Base-by-base conservation (phyloP, 2,888 invertebrate genomes). In the Melitaea athalia region DNA sequence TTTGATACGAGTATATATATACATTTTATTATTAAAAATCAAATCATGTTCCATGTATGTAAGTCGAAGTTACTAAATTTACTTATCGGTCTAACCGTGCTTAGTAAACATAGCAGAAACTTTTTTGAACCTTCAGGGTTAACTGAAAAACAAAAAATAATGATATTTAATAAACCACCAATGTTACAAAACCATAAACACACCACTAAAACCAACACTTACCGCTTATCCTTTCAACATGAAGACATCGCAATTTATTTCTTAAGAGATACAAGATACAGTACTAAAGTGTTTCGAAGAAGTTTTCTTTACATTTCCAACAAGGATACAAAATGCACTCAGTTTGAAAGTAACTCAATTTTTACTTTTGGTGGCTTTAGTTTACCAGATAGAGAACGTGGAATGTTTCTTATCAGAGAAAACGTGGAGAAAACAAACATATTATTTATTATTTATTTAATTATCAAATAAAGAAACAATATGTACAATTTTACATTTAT, bases 331-430 rank as follows among this genome's bases (percentile, higher is more conserved):
- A 65, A 60, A 50, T 45, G 31, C 42, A 49, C 43, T 12, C 24
- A 52, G 5, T 50, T 52, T 43, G 50, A 33, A 65, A 57, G 43
- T 65, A 66, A 66, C 65, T 66, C 53, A 66, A 66, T 53, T 60
- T 43, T 33, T 60, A 60, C 15, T 60, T 60, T 43, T 60, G 50
- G 11, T 17, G n/a, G 15, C 15, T 31, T 53, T 59, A 33, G 42
- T 17, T 15, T 12, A 15, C 49, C 55, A 12, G 24, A 24, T 52
- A 50, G 31, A 31, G 43, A 52, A 50, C 43, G 60, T 55, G 33
- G n/a, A n/a, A n/a, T 33, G 53, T 0, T 33, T 55, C 53, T 55
- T 14, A 55, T 24, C 10, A 55, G n/a, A 47, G n/a, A n/a, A n/a
- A n/a, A n/a, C n/a, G n/a, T n/a, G n/a, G 12, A 47, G 47, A 45